Conservation (phyloP, 2,797 vertebrate species). For the Aeoliscus strigatus region DNA sequence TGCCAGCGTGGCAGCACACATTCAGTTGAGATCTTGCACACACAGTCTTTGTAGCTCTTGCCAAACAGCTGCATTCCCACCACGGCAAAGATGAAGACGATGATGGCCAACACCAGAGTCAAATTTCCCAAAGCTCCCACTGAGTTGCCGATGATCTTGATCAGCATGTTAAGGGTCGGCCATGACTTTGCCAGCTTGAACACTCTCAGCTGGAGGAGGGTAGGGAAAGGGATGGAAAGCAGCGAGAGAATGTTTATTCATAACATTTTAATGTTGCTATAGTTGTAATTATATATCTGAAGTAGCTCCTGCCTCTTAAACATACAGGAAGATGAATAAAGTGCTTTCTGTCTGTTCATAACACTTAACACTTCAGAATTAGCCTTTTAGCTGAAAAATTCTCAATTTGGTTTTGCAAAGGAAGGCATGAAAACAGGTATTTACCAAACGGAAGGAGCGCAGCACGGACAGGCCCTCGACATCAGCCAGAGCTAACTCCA, state of each 20-base stretch:
- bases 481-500: slow-evolving; percentile 90
- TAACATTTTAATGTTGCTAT: slow-evolving; percentile 12
- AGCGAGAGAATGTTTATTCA: too few species aligned
- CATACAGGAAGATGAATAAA: too few species aligned
- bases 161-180: slow-evolving; percentile 99
- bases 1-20: slow-evolving; percentile 97
- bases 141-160: slow-evolving; percentile 99
- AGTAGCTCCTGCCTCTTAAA: too few species aligned
- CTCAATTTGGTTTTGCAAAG: too few species aligned
- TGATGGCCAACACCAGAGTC: slow-evolving; percentile 97
- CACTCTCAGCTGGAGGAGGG: slow-evolving; percentile 90
- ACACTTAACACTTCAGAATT: too few species aligned
- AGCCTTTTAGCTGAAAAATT: too few species aligned
- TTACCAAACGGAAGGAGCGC: slow-evolving; percentile 98
- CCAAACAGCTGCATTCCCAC: slow-evolving; percentile 99
- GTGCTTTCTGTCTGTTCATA: too few species aligned
- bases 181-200: slow-evolving; percentile 99
- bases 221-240: too few species aligned
- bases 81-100: slow-evolving; percentile 99
- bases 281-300: too few species aligned
- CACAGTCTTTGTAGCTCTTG: slow-evolving; percentile 97
- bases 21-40: slow-evolving; percentile 89
- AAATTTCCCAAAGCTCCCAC: slow-evolving; percentile 97
- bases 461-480: slow-evolving; percentile 97
- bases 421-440: slow-evolving; percentile 6